Evolutionary conservation across 1,140 invertebrate species (phyloP).

Genomic region (Reticulitermes speratus): DNA sequence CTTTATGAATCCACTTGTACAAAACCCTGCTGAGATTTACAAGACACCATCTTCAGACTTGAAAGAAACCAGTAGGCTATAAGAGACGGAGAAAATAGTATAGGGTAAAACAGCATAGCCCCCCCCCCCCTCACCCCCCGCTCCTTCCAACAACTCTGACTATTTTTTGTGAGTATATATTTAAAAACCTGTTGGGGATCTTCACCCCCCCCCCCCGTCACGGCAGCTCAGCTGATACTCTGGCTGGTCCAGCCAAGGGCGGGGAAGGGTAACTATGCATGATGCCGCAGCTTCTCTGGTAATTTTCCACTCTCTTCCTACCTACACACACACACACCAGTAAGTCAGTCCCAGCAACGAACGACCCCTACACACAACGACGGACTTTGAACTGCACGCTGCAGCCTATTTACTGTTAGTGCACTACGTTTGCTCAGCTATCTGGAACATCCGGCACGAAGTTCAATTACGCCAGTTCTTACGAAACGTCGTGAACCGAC

Average conservation of each 20-base stretch:
- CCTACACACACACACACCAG: not conserved
- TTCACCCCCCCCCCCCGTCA: not conserved
- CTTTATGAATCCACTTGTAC: conserved; percentile 8
- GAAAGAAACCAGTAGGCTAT: not conserved
- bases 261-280: not conserved
- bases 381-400: not conserved
- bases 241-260: not conserved
- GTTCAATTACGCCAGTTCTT: too few species aligned
- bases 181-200: conserved; percentile 4
- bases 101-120: not conserved
- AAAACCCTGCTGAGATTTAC: not conserved
- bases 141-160: too few species aligned
- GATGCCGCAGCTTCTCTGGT: not conserved
- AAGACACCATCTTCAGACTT: not conserved
- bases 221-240: not conserved
- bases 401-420: too few species aligned
- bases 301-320: conserved; percentile 11
- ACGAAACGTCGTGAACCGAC: too few species aligned
- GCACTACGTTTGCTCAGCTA: too few species aligned
- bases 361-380: not conserved
- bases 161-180: conserved; percentile 5
- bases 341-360: too few species aligned
- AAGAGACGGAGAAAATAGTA: too few species aligned
- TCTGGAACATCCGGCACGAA: too few species aligned
- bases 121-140: too few species aligned